Conservation (phyloP, 2,113 vertebrate genomes). For the Dissostichus mawsoni region DNA sequence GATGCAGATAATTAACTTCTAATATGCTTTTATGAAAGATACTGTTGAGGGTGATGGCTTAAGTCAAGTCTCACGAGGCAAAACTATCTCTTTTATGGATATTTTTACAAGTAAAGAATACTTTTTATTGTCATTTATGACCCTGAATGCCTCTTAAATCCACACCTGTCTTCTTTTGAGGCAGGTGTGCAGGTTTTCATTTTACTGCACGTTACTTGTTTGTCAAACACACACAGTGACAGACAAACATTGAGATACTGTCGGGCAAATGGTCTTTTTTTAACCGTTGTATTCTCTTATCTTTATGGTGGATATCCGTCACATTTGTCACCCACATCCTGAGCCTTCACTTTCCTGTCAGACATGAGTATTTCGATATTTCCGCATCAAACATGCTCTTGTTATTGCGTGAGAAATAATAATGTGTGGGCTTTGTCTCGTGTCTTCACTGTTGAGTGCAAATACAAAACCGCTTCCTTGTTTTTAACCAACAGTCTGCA, state of each 20-base stretch:
- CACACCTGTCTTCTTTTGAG: background rate
- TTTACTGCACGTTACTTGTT: background rate
- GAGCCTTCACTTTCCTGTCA: slow-evolving; percentile 1
- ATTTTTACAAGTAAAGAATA: background rate
- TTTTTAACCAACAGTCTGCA: slow-evolving; percentile 20
- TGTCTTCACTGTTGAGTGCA: background rate
- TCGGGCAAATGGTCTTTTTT: background rate
- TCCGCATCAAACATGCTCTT: background rate
- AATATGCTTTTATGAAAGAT: background rate
- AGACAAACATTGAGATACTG: background rate
- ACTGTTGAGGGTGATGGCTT: background rate
- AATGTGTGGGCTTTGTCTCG: slow-evolving; percentile 3
- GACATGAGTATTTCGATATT: background rate
- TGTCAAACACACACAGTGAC: slow-evolving; percentile 6
- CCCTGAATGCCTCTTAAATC: background rate
- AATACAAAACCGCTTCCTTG: slow-evolving; percentile 22
- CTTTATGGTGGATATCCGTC: slow-evolving; percentile 70
- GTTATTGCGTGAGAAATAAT: background rate
- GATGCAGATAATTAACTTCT: background rate
- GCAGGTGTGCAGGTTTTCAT: slow-evolving; percentile 9
- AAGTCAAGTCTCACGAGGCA: background rate
- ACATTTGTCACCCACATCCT: slow-evolving; percentile 74
- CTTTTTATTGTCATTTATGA: slow-evolving; percentile 3
- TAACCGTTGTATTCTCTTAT: slow-evolving; percentile 40
- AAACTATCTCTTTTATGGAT: background rate